Conservation (phyloP, 1,140 invertebrate species). For the Ctenoplectra terminalis region DNA sequence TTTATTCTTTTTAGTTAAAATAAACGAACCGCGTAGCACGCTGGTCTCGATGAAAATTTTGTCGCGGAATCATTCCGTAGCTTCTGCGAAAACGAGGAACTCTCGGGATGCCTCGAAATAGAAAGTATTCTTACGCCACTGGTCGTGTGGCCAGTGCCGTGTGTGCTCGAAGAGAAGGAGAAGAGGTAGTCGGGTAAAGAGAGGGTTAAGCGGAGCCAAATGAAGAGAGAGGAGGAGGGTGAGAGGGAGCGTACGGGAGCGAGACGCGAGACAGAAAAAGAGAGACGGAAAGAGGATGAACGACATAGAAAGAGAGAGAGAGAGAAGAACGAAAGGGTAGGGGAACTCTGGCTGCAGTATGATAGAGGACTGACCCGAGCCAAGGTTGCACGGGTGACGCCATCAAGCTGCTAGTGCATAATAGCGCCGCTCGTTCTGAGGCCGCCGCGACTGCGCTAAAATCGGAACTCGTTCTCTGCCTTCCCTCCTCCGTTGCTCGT, state of each 20-base stretch:
- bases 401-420: constrained; percentile 83
- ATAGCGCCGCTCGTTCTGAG: constrained; percentile 78
- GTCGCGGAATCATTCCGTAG: background rate
- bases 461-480: constrained; percentile 66
- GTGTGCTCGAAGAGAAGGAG: constrained; percentile 21
- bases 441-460: constrained; percentile 72
- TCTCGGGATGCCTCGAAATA: constrained; percentile 47
- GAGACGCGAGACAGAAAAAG: constrained; percentile 20
- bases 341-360: constrained; percentile 78
- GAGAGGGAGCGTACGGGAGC: constrained; percentile 12
- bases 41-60: background rate
- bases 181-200: constrained; percentile 10
- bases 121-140: constrained; percentile 53
- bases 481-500: background rate
- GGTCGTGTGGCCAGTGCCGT: constrained; percentile 40
- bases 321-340: constrained; percentile 54
- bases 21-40: no score
- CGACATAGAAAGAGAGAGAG: constrained; percentile 26
- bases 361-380: constrained; percentile 83
- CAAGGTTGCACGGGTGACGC: constrained; percentile 82
- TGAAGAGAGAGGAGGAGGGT: constrained; percentile 5
- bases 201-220: constrained; percentile 53
- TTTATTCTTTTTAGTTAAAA: no score
- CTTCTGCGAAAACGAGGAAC: constrained; percentile 44
- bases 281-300: background rate